phyloP scores from a whole-genome alignment of 2,888 invertebrate species.

The Dendrolimus houi region DNA sequence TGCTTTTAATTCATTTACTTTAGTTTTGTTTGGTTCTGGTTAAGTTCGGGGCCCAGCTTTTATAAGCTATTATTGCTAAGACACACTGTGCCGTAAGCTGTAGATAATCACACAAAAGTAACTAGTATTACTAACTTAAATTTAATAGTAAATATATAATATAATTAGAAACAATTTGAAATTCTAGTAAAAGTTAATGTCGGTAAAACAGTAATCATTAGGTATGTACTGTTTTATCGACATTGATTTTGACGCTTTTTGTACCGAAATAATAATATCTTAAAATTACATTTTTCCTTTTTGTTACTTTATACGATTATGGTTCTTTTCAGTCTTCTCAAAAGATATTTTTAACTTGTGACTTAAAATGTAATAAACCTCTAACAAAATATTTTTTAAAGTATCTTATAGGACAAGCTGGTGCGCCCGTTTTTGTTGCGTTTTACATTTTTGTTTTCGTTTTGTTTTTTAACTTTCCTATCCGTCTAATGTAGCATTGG shows the following conservation, averaged over 20 bases:
- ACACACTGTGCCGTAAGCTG: neutral
- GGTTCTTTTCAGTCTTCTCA: too few species aligned
- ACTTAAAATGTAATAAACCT: too few species aligned
- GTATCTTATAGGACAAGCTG: slow-evolving; percentile 25
- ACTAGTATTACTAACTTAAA: slow-evolving; percentile 1
- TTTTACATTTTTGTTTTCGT: slow-evolving; percentile 28
- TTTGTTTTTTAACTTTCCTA: slow-evolving; percentile 35
- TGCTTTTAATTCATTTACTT: slow-evolving; percentile 48
- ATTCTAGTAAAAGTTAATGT: neutral
- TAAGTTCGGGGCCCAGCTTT: slow-evolving; percentile 49
- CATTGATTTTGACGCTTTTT: neutral
- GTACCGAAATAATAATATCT: neutral
- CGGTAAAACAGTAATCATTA: neutral
- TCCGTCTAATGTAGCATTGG: slow-evolving; percentile 51
- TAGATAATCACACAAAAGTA: slow-evolving; percentile 2
- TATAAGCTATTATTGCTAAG: slow-evolving; percentile 17
- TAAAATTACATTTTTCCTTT: neutral
- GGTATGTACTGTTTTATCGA: neutral
- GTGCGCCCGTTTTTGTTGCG: slow-evolving; percentile 29
- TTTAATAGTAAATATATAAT: neutral
- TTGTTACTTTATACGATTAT: neutral
- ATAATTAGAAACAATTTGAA: neutral
- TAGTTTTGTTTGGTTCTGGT: slow-evolving; percentile 27
- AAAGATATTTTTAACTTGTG: too few species aligned
- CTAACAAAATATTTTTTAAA: neutral